Percentiles rank a stretch among this genome's conserved stretches.
phyloP scores from a whole-genome alignment of 2,888 invertebrate species.

The Oscheius sp. region DNA sequence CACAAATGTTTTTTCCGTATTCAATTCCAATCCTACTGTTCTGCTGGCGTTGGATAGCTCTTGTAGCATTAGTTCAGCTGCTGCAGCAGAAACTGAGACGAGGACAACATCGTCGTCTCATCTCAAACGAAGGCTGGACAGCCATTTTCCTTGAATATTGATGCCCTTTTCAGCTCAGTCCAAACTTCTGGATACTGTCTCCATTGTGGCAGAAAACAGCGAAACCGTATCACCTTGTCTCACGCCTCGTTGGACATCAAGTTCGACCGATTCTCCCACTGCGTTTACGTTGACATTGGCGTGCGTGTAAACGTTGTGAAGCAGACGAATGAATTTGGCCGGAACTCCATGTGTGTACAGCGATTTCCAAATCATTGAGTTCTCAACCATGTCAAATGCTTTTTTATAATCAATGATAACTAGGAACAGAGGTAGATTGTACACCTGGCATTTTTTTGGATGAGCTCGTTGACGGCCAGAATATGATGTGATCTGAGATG shows the following conservation, averaged over 20 bases:
- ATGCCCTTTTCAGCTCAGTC: slow-evolving; percentile 40
- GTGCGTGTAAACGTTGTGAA: not conserved
- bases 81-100: not conserved
- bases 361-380: slow-evolving; percentile 18
- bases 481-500: slow-evolving; percentile 22
- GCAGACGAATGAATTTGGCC: not conserved
- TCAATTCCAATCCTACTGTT: not conserved
- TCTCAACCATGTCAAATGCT: slow-evolving; percentile 37
- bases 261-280: slow-evolving; percentile 1
- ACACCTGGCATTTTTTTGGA: slow-evolving; percentile 15
- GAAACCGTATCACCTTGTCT: slow-evolving; percentile 36
- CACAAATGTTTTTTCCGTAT: not conserved
- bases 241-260: slow-evolving; percentile 16
- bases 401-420: slow-evolving; percentile 40
- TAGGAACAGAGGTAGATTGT: slow-evolving; percentile 34
- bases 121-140: slow-evolving; percentile 35
- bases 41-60: not conserved
- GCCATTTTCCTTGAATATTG: slow-evolving; percentile 30
- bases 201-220: slow-evolving; percentile 14
- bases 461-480: slow-evolving; percentile 7
- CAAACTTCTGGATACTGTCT: slow-evolving; percentile 28
- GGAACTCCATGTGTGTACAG: slow-evolving; percentile 24
- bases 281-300: not conserved
- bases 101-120: slow-evolving; percentile 44
- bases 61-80: not conserved